Evolutionary conservation across 2,888 invertebrate species (phyloP).

Genomic region (Drosophila percnosoma): DNA sequence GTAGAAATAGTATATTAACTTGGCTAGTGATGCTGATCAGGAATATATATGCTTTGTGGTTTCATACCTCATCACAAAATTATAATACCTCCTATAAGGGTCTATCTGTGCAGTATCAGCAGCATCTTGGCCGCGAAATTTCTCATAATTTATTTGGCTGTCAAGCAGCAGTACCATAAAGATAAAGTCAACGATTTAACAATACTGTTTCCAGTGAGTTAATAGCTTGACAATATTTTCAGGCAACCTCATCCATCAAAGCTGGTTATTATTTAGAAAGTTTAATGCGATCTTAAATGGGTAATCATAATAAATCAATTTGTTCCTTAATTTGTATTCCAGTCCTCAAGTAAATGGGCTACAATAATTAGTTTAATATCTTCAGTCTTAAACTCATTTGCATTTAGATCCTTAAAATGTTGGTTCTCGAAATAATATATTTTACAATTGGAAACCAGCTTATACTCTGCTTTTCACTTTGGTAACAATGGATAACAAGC

Average conservation of each 20-base stretch:
- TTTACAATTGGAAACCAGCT: not conserved
- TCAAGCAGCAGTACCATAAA: slow-evolving; percentile 18
- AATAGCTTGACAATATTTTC: not conserved
- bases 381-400: not conserved
- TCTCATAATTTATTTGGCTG: slow-evolving; percentile 55
- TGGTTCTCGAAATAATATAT: too few species aligned
- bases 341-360: not conserved
- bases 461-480: not conserved
- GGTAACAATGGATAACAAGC: not conserved
- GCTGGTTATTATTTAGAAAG: not conserved
- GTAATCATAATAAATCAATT: too few species aligned
- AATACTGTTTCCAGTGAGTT: not conserved
- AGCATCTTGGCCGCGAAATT: slow-evolving; percentile 31
- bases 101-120: slow-evolving; percentile 2
- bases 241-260: not conserved
- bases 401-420: too few species aligned
- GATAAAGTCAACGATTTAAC: slow-evolving; percentile 40
- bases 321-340: too few species aligned
- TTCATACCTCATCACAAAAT: not conserved
- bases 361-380: not conserved
- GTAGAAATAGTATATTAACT: not conserved
- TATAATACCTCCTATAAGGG: not conserved
- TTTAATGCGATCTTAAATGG: not conserved
- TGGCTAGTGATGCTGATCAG: not conserved
- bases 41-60: not conserved